Percentiles rank a stretch among this genome's conserved stretches.
These are phyloP conservation scores for Neuroscelio doddi DNA, from an alignment of 2,888 invertebrate species.

Conservation along the genomic window DNA sequence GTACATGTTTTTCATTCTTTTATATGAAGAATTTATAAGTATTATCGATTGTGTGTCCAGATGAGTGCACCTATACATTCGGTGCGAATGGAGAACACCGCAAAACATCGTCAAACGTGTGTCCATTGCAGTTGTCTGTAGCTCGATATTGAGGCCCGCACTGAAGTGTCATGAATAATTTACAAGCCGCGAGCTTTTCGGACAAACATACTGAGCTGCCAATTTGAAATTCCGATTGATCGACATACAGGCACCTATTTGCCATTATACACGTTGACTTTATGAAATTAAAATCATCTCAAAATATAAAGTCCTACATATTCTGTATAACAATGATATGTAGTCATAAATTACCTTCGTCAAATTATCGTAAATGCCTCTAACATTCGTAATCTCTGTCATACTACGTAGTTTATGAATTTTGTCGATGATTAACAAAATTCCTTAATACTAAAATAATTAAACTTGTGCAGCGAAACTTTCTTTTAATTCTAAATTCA, in stretches of 20 bases:
- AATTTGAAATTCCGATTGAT: slow-evolving; percentile 67
- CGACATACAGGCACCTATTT: slow-evolving; percentile 21
- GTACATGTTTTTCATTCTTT: too few relatives aligned
- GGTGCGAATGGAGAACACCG: slow-evolving; percentile 19
- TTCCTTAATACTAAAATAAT: too few relatives aligned
- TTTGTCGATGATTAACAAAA: too few relatives aligned
- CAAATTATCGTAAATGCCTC: neutral
- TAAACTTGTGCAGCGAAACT: too few relatives aligned
- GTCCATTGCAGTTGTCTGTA: slow-evolving; percentile 33
- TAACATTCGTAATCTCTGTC: too few relatives aligned
- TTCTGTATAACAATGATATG: slow-evolving; percentile 12
- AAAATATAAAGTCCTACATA: slow-evolving; percentile 6
- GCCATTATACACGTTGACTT: slow-evolving; percentile 26
- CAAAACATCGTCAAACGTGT: slow-evolving; percentile 38
- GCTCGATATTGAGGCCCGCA: slow-evolving; percentile 25
- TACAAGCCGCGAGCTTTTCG: slow-evolving; percentile 63
- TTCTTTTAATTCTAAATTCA: too few relatives aligned
- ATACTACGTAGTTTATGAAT: too few relatives aligned
- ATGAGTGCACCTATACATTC: neutral
- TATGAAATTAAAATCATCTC: slow-evolving; percentile 33
- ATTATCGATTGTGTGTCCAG: neutral
- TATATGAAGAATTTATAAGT: neutral
- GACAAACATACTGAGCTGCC: slow-evolving; percentile 54
- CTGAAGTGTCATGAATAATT: slow-evolving; percentile 62
- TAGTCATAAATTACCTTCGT: slow-evolving; percentile 3